A percentile compares a stretch with the other conserved stretches of the same genome.
Conservation (phyloP, 2,113 vertebrate genomes). For the Chaetura pelagica region DNA sequence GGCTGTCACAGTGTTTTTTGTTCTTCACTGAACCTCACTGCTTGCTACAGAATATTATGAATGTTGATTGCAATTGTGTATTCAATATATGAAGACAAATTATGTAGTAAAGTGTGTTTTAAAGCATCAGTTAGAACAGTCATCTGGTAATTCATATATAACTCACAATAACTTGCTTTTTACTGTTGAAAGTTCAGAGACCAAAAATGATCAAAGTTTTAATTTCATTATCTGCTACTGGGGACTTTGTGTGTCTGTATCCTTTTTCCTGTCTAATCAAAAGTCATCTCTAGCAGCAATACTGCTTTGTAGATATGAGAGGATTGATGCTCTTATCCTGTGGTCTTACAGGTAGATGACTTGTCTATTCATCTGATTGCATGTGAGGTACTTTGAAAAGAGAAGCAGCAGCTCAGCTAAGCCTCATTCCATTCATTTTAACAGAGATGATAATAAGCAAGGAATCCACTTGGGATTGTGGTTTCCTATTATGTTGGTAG, state of each 20-base stretch:
- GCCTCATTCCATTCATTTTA: not conserved
- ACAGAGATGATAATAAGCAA: not conserved
- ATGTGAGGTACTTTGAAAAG: not conserved
- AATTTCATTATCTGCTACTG: not conserved
- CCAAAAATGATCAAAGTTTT: constrained; percentile 6
- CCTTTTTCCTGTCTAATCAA: not conserved
- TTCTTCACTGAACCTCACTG: not conserved
- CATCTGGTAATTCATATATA: not conserved
- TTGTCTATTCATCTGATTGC: not conserved
- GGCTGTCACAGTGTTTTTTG: accelerated
- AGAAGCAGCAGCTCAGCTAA: not conserved
- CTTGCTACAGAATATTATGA: not conserved
- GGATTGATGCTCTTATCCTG: not conserved
- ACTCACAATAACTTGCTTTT: not conserved
- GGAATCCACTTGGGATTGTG: not conserved
- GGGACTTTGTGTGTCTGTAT: not conserved
- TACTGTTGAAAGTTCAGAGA: not conserved
- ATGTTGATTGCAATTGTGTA: not conserved
- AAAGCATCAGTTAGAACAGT: not conserved
- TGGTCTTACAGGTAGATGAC: not conserved
- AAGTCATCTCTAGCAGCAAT: not conserved
- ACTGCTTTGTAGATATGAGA: not conserved
- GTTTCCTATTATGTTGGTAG: not conserved
- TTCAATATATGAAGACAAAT: not conserved
- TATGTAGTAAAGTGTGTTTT: not conserved